phyloP scores from a whole-genome alignment of 2,888 invertebrate species.

The Plebejus melissa region DNA sequence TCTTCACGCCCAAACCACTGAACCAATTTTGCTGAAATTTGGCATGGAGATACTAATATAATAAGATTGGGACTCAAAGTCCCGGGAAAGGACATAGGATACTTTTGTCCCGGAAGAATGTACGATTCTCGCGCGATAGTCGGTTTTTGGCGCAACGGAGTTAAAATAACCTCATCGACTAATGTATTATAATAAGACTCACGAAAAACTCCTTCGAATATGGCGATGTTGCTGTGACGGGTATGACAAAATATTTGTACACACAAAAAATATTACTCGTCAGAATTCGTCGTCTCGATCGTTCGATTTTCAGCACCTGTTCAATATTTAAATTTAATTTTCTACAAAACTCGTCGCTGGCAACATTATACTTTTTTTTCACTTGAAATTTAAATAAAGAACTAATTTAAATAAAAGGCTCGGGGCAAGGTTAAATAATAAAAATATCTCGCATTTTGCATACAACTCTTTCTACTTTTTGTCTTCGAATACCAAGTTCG shows the following conservation, averaged over 20 bases:
- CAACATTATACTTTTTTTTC: background rate
- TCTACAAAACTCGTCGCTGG: background rate
- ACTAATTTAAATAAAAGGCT: slow-evolving; percentile 1
- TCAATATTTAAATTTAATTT: slow-evolving; percentile 8
- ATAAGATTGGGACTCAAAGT: too few relatives aligned
- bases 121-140: too few relatives aligned
- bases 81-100: too few relatives aligned
- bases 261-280: background rate
- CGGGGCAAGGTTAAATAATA: slow-evolving; percentile 2
- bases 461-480: slow-evolving; percentile 7
- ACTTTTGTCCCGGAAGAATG: too few relatives aligned
- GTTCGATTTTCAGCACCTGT: slow-evolving; percentile 13
- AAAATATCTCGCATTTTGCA: slow-evolving; percentile 6
- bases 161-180: too few relatives aligned
- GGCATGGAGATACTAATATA: too few relatives aligned
- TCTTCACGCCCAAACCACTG: too few relatives aligned
- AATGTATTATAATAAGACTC: background rate
- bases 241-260: background rate
- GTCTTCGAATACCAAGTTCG: background rate
- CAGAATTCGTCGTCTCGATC: background rate
- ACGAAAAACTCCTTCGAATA: background rate
- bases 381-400: slow-evolving; percentile 7
- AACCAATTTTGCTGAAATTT: too few relatives aligned
- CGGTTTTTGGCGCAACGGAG: too few relatives aligned
- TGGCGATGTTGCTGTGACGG: background rate